Percentiles rank a stretch among this genome's conserved stretches.
phyloP scores from a whole-genome alignment of 2,113 vertebrate species.

The Myodes glareolus region DNA sequence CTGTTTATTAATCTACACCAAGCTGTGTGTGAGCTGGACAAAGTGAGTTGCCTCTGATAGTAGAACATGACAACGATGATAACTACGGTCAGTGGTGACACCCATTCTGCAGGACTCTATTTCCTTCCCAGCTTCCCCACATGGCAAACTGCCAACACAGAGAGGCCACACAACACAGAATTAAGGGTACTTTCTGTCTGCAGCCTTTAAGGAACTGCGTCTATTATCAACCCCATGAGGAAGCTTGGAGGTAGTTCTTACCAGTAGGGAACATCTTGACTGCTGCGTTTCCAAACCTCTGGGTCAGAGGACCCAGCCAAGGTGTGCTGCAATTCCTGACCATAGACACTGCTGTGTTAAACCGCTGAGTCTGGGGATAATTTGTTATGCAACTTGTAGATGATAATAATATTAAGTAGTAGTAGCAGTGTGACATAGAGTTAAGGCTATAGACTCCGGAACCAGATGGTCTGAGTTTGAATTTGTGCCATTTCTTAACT shows the following conservation, averaged over 20 bases:
- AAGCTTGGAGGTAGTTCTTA: not conserved
- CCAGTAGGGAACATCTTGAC: not conserved
- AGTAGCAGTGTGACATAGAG: not conserved
- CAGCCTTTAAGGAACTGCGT: not conserved
- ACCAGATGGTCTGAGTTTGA: not conserved
- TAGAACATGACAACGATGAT: not conserved
- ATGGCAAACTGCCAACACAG: not conserved
- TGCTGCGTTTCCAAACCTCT: not conserved
- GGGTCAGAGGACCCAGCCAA: not conserved
- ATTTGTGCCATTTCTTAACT: not conserved
- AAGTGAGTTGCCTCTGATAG: not conserved
- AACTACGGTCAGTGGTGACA: not conserved
- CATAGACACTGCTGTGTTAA: constrained; percentile 12
- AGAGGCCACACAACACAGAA: not conserved
- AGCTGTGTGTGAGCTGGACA: not conserved
- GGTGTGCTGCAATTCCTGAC: not conserved
- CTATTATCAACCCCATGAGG: not conserved
- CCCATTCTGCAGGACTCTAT: not conserved
- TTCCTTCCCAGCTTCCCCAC: not conserved
- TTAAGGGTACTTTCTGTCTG: not conserved
- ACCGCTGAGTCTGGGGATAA: not conserved
- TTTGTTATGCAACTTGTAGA: not conserved
- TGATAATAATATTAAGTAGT: not conserved
- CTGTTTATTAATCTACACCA: not conserved
- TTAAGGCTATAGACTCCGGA: not conserved